Conservation (phyloP, 2,113 vertebrate species). For the Cariama cristata region DNA sequence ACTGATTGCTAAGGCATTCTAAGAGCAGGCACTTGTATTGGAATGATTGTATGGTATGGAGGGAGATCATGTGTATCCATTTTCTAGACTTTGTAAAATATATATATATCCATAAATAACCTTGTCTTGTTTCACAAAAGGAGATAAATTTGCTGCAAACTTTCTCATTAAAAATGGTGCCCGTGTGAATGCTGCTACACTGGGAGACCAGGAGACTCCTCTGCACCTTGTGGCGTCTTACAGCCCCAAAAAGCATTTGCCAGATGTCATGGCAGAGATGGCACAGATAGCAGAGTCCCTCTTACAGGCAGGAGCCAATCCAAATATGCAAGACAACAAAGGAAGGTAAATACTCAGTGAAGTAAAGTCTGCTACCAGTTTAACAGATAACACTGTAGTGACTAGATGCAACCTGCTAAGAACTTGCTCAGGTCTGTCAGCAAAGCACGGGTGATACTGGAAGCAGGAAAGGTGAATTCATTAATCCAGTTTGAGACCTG, state of each 20-base stretch:
- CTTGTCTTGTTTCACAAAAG: conserved; percentile 66
- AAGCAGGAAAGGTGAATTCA: neutral
- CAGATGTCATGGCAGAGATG: conserved; percentile 90
- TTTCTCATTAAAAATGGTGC: conserved; percentile 95
- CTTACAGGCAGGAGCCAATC: conserved; percentile 91
- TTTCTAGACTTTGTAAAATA: neutral
- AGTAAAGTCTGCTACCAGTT: neutral
- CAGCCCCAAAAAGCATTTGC: conserved; percentile 88
- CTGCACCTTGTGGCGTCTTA: conserved; percentile 94
- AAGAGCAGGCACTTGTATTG: neutral
- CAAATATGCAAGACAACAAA: conserved; percentile 95
- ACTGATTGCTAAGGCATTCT: neutral
- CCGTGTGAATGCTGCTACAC: conserved; percentile 91
- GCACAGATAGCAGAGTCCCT: conserved; percentile 90
- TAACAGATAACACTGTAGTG: neutral
- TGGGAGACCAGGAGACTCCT: conserved; percentile 92
- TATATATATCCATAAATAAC: neutral
- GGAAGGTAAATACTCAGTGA: conserved; percentile 81
- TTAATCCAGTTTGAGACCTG: neutral
- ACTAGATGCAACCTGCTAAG: neutral
- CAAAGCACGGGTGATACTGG: neutral
- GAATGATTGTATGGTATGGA: neutral
- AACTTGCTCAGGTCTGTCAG: neutral
- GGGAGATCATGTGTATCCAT: accelerated
- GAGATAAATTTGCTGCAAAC: conserved; percentile 93